Evolutionary conservation across 2,888 invertebrate genomes (phyloP), one percentile per base, ranked within the genome.

Genomic region (Alitta virens): DNA sequence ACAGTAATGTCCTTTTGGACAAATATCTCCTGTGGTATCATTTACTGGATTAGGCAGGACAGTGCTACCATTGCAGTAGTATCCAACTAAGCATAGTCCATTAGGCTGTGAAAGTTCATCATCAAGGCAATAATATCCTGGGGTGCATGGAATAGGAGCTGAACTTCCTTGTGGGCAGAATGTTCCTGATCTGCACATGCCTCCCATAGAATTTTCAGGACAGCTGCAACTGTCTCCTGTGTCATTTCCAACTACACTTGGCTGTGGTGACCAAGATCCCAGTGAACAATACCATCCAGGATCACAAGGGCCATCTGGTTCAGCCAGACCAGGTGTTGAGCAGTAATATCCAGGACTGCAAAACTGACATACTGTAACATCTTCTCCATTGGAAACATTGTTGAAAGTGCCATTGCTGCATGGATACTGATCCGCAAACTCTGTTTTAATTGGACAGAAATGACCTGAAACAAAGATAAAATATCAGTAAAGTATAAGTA

Each of bases 1-100:
- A 64, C 80, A 80, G 64, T 77, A 80, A 62, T 77, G 74, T 21
- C 80, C 80, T 60, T 75, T 73, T 0, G 78, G 78, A 66, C 80
- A 80, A 42, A 77, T 71, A 61, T 78, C 78, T 25, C 78, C 78
- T 60, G 74, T 77, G 5, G 75, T 73, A 49, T 78, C 78, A 69
- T 75, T 75, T 18, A 77, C 74, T 3, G 79, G 79, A 58, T 76
- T 77, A 21, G 70, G 70, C 50, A 78, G 65, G 23, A 75, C 75
- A 5, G 79, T 71, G 51, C 71, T 72, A 38, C 72, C 69, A 56
- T 74, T 62, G 63, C 78, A 78, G 67, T 73, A 78, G 60, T 76
- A 78, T 1, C 79, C 79, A 7, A 70, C 78, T 62, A 69, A 68
- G 60, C 79, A 79, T 43, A 68, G 69, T 16, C 76, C 78, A 42